Evolutionary conservation across 2,888 invertebrate species (phyloP).

Genomic region (Drosophila neutralis): DNA sequence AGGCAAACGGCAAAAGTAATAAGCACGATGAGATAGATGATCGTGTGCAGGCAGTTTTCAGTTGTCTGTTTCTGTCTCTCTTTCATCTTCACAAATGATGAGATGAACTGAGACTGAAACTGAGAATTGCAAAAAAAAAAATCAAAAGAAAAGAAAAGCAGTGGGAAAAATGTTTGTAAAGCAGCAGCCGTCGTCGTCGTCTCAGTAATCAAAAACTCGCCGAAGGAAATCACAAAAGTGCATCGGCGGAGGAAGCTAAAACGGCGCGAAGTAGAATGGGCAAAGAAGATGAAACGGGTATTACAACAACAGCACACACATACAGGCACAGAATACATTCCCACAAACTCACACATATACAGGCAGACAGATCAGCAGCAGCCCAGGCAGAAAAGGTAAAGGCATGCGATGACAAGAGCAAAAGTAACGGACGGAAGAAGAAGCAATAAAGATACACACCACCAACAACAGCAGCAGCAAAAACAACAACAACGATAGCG

Average conservation of each 20-base stretch:
- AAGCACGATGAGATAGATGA: constrained; percentile 51
- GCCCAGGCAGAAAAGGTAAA: constrained; percentile 65
- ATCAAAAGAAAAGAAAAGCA: constrained; percentile 69
- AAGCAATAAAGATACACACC: constrained; percentile 74
- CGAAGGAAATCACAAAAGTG: constrained; percentile 82
- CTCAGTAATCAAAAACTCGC: constrained; percentile 61
- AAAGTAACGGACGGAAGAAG: constrained; percentile 77
- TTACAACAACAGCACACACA: constrained; percentile 63
- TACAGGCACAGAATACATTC: constrained; percentile 13
- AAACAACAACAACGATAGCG: constrained; percentile 44
- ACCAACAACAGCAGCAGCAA: constrained; percentile 46
- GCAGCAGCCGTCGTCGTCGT: constrained; percentile 48
- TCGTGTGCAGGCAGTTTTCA: constrained; percentile 56
- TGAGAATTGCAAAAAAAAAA: constrained; percentile 57
- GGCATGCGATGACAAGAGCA: constrained; percentile 73
- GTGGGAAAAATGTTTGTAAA: constrained; percentile 71
- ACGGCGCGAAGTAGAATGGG: constrained; percentile 75
- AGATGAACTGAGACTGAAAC: constrained; percentile 29
- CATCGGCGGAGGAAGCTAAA: constrained; percentile 76
- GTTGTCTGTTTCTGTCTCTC: constrained; percentile 43
- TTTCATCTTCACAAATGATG: constrained; percentile 39
- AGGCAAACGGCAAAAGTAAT: constrained; percentile 50
- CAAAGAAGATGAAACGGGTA: constrained; percentile 77
- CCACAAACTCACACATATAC: constrained; percentile 6
- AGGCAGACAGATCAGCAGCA: constrained; percentile 37